A percentile compares a stretch with the other conserved stretches of the same genome.
Conservation (phyloP, 1,140 invertebrate genomes). For the Drosophila sturtevanti region DNA sequence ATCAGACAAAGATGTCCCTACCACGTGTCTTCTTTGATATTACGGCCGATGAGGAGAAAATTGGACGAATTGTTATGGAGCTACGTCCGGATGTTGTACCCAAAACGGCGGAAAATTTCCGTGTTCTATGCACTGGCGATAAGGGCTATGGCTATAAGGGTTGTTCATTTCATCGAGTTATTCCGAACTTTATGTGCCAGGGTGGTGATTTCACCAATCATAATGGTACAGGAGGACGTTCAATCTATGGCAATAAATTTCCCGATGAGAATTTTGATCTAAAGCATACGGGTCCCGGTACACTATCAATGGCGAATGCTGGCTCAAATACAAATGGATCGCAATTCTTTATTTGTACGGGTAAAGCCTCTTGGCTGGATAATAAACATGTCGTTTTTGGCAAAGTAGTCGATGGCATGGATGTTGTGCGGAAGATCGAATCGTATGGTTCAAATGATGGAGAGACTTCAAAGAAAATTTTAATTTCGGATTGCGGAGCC, state of each 20-base stretch:
- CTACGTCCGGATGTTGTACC: conserved; percentile 93
- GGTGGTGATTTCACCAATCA: conserved; percentile 96
- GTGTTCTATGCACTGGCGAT: conserved; percentile 94
- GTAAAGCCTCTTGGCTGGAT: conserved; percentile 96
- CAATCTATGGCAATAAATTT: conserved; percentile 97
- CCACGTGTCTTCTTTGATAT: conserved; percentile 39
- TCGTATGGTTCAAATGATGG: conserved; percentile 91
- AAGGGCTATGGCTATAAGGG: conserved; percentile 96
- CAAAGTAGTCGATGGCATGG: conserved; percentile 95
- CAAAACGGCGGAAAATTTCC: conserved; percentile 96
- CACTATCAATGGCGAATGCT: conserved; percentile 97
- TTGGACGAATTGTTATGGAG: conserved; percentile 84
- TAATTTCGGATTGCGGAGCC: conserved; percentile 90
- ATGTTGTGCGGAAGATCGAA: conserved; percentile 95
- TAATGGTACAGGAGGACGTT: conserved; percentile 97
- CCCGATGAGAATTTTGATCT: conserved; percentile 97
- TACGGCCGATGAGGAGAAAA: conserved; percentile 1
- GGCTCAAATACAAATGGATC: conserved; percentile 97
- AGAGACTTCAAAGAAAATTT: conserved; percentile 91
- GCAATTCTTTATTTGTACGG: conserved; percentile 97
- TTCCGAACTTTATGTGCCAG: conserved; percentile 99
- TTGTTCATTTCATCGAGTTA: conserved; percentile 95
- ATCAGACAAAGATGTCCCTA: conserved; percentile 21
- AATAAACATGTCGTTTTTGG: conserved; percentile 98
- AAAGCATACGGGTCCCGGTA: conserved; percentile 94